Base-by-base conservation (phyloP, 1,140 invertebrate genomes). In the Potamilus streckersoni region DNA sequence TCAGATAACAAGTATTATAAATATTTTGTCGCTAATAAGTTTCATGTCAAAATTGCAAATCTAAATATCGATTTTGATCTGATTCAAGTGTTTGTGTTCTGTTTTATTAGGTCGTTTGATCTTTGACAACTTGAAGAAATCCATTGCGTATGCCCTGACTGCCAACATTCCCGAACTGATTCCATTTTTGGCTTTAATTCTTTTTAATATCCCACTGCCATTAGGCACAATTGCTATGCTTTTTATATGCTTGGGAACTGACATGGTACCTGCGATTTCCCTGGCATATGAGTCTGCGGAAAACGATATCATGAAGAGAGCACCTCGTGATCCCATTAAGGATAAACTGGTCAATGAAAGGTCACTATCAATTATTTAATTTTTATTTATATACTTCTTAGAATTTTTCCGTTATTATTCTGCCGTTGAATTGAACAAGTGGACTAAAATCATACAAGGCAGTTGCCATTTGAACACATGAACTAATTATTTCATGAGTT, bases 81-180 rank as follows among this genome's bases (percentile, higher is more conserved):
- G 6, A 12, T 71, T 16, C 66, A 59, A 38, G 3, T 23, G 71
- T 75, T 71, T 0, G 75, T 14, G 67, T 69, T 64, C 64, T 59
- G 67, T 69, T 64, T 63, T 59, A 23, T 71, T 72, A 81, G 82
- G 97, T 80, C 95, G 98, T 76, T 90, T 99, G 76, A 99, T 99
- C 90, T 99, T 99, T 92, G 98, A 99, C 92, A 99, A 99, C 91
- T 91, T 99, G 90, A 99, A 99, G 92, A 99, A 99, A 91, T 99
- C 98, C 80, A 99, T 99, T 91, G 97, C 97, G 23, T 99, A 99
- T 92, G 99, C 98, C 58, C 92, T 99, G 74, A 99, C 98, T 78
- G 98, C 96, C 76, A 99, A 99, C 92, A 99, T 99, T 92, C 98
- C 98, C 82, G 98, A 99, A 93, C 99, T 99, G 88, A 97, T 97